Evolutionary conservation across 2,113 vertebrate species (phyloP).

Genomic region (Balaenoptera acutorostrata): DNA sequence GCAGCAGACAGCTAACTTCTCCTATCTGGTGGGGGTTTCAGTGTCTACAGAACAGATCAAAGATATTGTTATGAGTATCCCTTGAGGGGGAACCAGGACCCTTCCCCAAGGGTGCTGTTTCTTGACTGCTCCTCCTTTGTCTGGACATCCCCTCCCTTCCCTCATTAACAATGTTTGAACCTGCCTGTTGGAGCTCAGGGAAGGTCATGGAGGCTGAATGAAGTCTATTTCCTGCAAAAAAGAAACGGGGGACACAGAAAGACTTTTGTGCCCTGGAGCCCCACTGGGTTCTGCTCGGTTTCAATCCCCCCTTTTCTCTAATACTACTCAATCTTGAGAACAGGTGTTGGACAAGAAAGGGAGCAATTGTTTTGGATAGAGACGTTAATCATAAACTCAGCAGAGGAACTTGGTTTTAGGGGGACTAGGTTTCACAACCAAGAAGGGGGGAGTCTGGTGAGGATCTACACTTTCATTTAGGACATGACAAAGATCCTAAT

Average conservation of each 20-base stretch:
- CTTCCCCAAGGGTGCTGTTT: not conserved
- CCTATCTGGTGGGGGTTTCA: not conserved
- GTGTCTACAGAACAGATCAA: not conserved
- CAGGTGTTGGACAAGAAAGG: not conserved
- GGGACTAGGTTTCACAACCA: not conserved
- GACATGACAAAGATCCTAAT: not conserved
- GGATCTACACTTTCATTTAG: not conserved
- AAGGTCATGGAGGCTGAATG: not conserved
- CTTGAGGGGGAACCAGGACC: not conserved
- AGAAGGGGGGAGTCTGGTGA: not conserved
- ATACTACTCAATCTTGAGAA: not conserved
- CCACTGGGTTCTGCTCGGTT: not conserved
- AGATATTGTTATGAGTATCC: not conserved
- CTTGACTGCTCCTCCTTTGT: not conserved
- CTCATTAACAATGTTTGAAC: not conserved
- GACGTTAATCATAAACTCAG: not conserved
- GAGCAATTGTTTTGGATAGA: not conserved
- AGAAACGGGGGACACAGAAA: not conserved
- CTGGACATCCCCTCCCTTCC: not conserved
- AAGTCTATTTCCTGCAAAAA: not conserved
- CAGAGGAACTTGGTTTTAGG: too few species aligned
- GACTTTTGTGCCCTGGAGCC: not conserved
- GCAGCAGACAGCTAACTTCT: not conserved
- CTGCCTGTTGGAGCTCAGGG: not conserved
- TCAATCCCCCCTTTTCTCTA: not conserved